Evolutionary conservation across 2,113 vertebrate genomes (phyloP), one percentile per base, ranked within the genome.

Genomic region (Martes martes): DNA sequence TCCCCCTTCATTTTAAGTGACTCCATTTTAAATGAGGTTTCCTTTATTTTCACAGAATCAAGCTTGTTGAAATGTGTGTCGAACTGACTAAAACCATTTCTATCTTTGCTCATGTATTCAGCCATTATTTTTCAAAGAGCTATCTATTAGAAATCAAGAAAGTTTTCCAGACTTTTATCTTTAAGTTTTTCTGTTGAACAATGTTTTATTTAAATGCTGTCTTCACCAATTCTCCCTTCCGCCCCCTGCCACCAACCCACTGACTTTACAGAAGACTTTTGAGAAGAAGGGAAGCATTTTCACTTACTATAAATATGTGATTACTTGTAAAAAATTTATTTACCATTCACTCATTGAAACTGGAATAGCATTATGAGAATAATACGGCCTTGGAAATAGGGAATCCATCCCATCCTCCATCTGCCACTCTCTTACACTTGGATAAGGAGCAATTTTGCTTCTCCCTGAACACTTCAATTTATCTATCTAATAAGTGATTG

Each of bases 41-140:
- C 73, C 73, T 76, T 76, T 76, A 76, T 76, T 45, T 8, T 76
- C 73, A 76, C 39, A 28, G n/a, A 89, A 91, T 95, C 73, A 97
- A 67, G 67, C 1, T 36, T 96, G 71, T 65, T 50, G 63, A 76
- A 69, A 92, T 96, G 15, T 96, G 6, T 79, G 97, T 95, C 92
- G 92, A 65, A 90, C 39, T 80, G 57, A 91, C 15, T 45, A 23
- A 71, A 86, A 86, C 31, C 14, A 91, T 36, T 39, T 96, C 42
- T 21, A 0, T n/a, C 13, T 15, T 8, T 95, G 21, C 16, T 79
- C 24, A 3, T 78, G 8, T 95, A 80, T 91, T 63, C 13, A 94
- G 0, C 6, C 18, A 36, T 93, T 45, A 96, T 33, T 61, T 95
- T 95, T 87, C 36, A 95, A 79, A n/a, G 55, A 96, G 21, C 76